These are phyloP conservation scores for Drosophila nebulosa DNA, from an alignment of 1,140 invertebrate species.

Conservation along the genomic window DNA sequence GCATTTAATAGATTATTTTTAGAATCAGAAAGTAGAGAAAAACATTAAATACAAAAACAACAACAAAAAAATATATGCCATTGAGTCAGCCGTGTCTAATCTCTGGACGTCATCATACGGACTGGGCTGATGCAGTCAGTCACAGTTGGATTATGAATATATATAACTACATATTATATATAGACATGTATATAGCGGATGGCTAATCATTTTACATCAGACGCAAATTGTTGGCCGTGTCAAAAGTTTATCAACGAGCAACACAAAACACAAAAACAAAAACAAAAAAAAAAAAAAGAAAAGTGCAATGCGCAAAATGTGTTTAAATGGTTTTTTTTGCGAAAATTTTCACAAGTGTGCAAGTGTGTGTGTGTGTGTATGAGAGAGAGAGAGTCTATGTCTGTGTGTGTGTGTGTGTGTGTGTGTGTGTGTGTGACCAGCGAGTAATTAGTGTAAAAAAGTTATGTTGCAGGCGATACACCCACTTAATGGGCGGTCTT, in stretches of 20 bases:
- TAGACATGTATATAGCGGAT: neutral
- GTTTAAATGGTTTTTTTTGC: neutral
- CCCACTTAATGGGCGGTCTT: neutral
- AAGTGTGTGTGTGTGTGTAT: neutral
- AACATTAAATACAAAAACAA: neutral
- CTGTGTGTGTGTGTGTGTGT: neutral
- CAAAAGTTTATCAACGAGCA: neutral
- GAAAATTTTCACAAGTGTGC: neutral
- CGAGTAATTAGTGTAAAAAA: conserved; percentile 51
- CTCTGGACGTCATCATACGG: neutral
- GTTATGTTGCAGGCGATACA: conserved; percentile 34
- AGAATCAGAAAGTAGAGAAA: neutral
- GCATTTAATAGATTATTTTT: neutral
- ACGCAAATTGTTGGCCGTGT: neutral
- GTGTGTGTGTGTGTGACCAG: neutral
- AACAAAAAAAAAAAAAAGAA: neutral
- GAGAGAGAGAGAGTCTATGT: too few species aligned
- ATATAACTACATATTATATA: neutral
- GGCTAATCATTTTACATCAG: neutral
- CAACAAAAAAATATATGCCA: neutral
- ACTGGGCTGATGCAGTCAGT: neutral
- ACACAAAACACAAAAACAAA: too few species aligned
- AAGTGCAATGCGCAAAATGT: neutral
- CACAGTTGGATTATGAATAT: neutral
- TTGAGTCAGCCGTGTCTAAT: neutral